Evolutionary conservation across 1,140 invertebrate species (phyloP), one percentile per base, ranked within the genome.

Genomic region (Heliconius eleuchia): DNA sequence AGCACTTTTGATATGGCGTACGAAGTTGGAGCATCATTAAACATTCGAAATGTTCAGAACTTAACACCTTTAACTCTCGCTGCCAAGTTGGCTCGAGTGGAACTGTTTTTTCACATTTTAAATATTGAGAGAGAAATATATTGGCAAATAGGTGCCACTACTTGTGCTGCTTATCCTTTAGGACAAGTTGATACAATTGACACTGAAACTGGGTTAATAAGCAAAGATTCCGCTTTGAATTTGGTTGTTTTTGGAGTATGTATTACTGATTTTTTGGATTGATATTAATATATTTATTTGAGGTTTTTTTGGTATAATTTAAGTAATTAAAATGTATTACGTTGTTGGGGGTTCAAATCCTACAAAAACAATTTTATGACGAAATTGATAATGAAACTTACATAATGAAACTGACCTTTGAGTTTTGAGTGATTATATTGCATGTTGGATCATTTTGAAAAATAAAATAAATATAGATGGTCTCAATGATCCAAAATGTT

Each of bases 181-280:
- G 97, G 97, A 0, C 97, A 98, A 93, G 98, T 99, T 30, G 99
- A 99, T 90, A 99, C 99, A 0, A 99, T 99, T 80, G 98, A 99
- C 87, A 97, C 97, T 2, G 96, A 97, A 84, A 98, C 97, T 7
- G 99, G 99, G 30, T 96, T 97, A 71, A 98, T 99, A 11, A 98
- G 98, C 88, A 98, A 98, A 86, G 97, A 98, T 86, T 99, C 98
- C 0, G 99, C 98, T 1, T 94, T 99, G 6, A 99, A 99, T 95
- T 96, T 99, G n/a, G 98, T 99, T n/a, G 98, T 99, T 6, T 99
- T 99, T 96, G 99, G 99, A 73, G 98, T 98, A 95, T 96, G 96
- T 86, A 71, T 46, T 34, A 37, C 6, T 7, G 0, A 7, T 37
- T 74, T 42, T 27, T 27, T 4, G 27, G 3, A 57, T 57, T n/a